Percentiles rank a stretch among this genome's conserved stretches.
These are phyloP conservation scores for Otocyon megalotis DNA, from an alignment of 2,113 vertebrate genomes.

Conservation along the genomic window DNA sequence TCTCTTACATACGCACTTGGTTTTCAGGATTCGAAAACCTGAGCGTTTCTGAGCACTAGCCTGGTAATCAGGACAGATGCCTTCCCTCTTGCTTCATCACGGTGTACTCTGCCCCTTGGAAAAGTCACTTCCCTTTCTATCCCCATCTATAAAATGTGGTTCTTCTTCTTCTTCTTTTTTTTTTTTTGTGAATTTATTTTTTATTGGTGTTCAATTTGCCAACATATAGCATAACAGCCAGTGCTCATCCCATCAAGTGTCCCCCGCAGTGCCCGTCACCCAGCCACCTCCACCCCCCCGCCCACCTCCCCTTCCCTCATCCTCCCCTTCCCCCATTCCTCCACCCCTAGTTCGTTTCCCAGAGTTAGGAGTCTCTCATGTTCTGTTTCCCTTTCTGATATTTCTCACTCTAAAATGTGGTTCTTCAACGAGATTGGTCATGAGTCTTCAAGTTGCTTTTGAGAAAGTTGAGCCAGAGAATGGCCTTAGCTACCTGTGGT, in stretches of 20 bases:
- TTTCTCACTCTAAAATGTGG: not conserved
- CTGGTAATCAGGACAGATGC: not conserved
- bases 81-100: not conserved
- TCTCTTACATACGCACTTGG: not conserved
- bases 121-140: not conserved
- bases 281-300: no score
- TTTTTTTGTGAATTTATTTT: no score
- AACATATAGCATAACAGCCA: no score
- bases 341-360: no score
- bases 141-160: not conserved
- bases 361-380: no score
- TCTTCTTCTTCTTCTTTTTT: no score
- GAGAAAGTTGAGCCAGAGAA: not conserved
- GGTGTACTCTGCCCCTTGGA: not conserved
- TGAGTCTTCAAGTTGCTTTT: not conserved
- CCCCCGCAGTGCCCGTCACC: no score
- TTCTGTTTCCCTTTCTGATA: no score
- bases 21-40: not conserved
- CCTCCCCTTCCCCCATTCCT: no score
- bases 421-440: not conserved
- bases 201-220: no score
- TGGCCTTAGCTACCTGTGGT: not conserved
- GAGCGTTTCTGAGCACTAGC: not conserved
- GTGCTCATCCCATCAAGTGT: no score
- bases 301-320: no score